Base-by-base conservation (phyloP, 2,888 invertebrate species). In the Drosophila rubida region DNA sequence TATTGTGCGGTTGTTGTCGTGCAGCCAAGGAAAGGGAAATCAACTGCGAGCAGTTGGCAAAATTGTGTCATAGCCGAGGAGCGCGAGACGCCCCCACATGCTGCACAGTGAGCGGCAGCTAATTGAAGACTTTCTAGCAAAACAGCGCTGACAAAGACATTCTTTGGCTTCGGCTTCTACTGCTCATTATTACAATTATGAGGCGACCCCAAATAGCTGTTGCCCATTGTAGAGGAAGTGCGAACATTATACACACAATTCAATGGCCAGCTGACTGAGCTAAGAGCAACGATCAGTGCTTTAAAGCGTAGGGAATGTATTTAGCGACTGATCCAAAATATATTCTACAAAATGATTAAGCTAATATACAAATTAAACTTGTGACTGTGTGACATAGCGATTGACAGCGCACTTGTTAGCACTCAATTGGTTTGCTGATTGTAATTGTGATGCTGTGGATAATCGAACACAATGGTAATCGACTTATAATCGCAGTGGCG, bases 61-160 rank as follows among this genome's bases (percentile, higher is more conserved):
- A 81, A 81, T 81, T 81, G 80, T 81, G 86, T 81, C 80, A 81
- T 86, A 53, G 59, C 25, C 25, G 35, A 32, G 49, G 32, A 48
- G 37, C 54, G 22, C 51, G 51, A 41, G 69, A 69, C 62, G 51
- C 68, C 49, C 54, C 57, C 66, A 80, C 9, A 46, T 4, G 23
- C 23, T 11, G 2, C 23, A 13, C 30, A 23, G 25, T 30, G 13
- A 48, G 37, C 11, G 19, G n/a, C 46, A 25, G 53, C 64, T 65
- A 65, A 65, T 65, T 65, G 48, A 51, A 23, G 48, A 49, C 69
- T 69, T 69, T 69, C 57, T 53, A 23, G 32, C 42, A 7, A 45
- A 30, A 30, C 35, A 35, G 46, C 50, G 22, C 35, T 19, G 11
- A 23, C 30, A 45, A 51, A 44, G 50, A 16, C n/a, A 45, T 44